Evolutionary conservation across 2,113 vertebrate species (phyloP).

Genomic region (Phoenicopterus ruber): DNA sequence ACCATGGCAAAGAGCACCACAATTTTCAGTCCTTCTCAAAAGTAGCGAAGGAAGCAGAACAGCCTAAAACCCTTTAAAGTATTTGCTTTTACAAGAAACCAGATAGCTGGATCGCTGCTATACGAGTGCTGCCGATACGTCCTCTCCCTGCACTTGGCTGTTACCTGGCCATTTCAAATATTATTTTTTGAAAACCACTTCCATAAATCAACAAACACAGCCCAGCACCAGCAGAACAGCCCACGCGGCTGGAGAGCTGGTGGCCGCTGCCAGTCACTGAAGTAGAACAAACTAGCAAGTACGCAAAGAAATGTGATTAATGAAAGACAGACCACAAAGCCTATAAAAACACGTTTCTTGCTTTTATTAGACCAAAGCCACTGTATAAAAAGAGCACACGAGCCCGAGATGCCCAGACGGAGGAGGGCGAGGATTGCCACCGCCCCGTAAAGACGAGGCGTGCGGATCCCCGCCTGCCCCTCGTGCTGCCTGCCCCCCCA

Average conservation of each 20-base stretch:
- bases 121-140: background rate
- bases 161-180: slow-evolving; percentile 53
- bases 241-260: background rate
- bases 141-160: slow-evolving; percentile 15
- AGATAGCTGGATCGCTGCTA: background rate
- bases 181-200: slow-evolving; percentile 61
- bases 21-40: background rate
- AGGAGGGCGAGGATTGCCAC: background rate
- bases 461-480: rapidly evolving
- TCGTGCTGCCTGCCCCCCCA: background rate
- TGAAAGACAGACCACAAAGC: slow-evolving; percentile 44
- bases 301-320: slow-evolving; percentile 30
- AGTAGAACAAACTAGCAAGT: slow-evolving; percentile 30
- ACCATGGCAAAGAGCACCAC: background rate
- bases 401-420: background rate
- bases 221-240: slow-evolving; percentile 10
- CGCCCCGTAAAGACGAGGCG: rapidly evolving
- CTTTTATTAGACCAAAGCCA: slow-evolving; percentile 37
- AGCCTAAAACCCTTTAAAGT: background rate
- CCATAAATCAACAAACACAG: slow-evolving; percentile 48
- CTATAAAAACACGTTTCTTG: slow-evolving; percentile 37
- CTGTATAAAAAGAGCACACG: background rate
- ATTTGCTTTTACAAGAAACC: slow-evolving; percentile 51
- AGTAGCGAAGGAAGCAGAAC: background rate
- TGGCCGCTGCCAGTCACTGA: background rate